Evolutionary conservation across 2,113 vertebrate species (phyloP).

Genomic region (Daphoenositta chrysoptera): DNA sequence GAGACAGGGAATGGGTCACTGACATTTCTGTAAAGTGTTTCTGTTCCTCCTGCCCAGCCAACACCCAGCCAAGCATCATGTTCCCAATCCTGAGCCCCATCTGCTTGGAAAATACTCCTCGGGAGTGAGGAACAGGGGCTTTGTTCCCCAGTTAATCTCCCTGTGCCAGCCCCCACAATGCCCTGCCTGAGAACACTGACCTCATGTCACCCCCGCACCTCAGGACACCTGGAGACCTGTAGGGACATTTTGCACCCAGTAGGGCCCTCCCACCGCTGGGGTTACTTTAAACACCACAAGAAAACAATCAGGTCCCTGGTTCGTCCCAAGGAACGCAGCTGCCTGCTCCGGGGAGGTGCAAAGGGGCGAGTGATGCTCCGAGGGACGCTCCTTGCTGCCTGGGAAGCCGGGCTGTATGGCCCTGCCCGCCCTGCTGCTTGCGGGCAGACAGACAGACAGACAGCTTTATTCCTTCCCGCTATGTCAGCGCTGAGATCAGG

Average conservation of each 20-base stretch:
- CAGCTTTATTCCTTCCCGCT: not conserved
- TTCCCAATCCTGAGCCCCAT: not conserved
- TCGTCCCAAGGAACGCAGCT: not conserved
- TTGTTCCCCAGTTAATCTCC: not conserved
- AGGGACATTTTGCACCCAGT: not conserved
- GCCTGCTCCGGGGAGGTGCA: not conserved
- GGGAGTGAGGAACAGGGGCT: not conserved
- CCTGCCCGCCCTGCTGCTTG: not conserved
- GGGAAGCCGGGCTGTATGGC: not conserved
- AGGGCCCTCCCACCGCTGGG: not conserved
- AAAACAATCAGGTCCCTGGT: not conserved
- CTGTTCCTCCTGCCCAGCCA: not conserved
- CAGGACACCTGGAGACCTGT: accelerated
- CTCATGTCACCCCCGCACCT: not conserved
- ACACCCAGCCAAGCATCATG: accelerated
- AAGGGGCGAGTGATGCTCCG: accelerated
- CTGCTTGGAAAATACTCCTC: not conserved
- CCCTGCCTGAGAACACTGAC: accelerated
- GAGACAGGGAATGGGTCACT: not conserved
- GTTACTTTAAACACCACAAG: not conserved
- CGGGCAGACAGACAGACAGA: not conserved
- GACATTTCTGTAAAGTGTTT: not conserved
- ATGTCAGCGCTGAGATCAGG: not conserved
- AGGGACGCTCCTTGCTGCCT: not conserved
- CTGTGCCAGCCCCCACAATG: not conserved